phyloP scores from a whole-genome alignment of 1,140 invertebrate genomes.

The Drosophila pandora region DNA sequence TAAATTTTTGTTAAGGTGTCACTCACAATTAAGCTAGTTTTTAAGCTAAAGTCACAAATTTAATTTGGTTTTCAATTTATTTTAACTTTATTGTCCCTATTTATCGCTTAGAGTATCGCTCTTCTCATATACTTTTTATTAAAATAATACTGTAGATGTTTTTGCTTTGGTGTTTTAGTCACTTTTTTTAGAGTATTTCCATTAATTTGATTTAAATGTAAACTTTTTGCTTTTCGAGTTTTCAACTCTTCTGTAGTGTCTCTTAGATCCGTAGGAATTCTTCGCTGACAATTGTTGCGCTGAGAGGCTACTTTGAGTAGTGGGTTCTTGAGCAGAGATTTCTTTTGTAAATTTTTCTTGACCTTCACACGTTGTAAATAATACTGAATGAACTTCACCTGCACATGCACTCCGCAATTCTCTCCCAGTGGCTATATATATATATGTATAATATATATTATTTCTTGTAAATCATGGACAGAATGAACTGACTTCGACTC shows the following conservation, averaged over 20 bases:
- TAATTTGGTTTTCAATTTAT: conserved; percentile 35
- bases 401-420: conserved; percentile 42
- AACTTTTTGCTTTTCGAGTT: conserved; percentile 37
- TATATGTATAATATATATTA: conserved; percentile 22
- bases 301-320: conserved; percentile 50
- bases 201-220: conserved; percentile 12
- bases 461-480: conserved; percentile 51
- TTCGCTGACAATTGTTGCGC: conserved; percentile 48
- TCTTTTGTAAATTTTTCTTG: conserved; percentile 18
- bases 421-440: conserved; percentile 32
- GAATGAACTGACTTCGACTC: conserved; percentile 51
- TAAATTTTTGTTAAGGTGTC: conserved; percentile 26
- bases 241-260: conserved; percentile 37
- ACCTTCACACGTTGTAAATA: conserved; percentile 40
- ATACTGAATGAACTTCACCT: conserved; percentile 53
- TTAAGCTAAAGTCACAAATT: conserved; percentile 47
- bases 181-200: conserved; percentile 22
- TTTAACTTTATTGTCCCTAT: conserved; percentile 56
- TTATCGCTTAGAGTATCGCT: conserved; percentile 32
- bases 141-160: conserved; percentile 55
- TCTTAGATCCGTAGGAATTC: conserved; percentile 35
- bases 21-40: conserved; percentile 42
- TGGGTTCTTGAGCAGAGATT: conserved; percentile 37
- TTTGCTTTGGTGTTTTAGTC: conserved; percentile 39
- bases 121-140: conserved; percentile 23